Evolutionary conservation across 1,140 invertebrate species (phyloP).

Genomic region (Orchesella cincta): DNA sequence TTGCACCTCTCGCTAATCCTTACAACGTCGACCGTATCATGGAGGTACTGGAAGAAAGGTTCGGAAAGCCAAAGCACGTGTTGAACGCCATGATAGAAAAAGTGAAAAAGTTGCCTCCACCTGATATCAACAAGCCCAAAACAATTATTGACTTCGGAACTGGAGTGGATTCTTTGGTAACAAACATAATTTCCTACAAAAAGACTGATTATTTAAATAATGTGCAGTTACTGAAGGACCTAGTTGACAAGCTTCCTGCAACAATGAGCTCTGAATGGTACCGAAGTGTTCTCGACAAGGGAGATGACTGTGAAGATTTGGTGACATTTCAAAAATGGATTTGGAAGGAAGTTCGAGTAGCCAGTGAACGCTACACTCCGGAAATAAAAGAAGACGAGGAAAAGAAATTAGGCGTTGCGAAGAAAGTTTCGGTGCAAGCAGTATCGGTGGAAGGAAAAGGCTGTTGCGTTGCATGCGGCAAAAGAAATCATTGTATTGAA

Average conservation of each 20-base stretch:
- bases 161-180: background rate
- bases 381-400: background rate
- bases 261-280: background rate
- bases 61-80: background rate
- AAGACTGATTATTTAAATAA: background rate
- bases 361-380: background rate
- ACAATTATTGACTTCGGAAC: slow-evolving; percentile 10
- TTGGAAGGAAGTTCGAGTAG: background rate
- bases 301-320: background rate
- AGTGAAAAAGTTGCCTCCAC: background rate
- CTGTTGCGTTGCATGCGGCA: background rate
- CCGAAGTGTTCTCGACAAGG: background rate
- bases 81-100: background rate
- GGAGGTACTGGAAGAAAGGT: background rate
- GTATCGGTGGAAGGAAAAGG: background rate
- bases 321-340: background rate
- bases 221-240: background rate
- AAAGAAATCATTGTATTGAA: background rate
- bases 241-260: slow-evolving; percentile 3
- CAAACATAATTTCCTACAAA: background rate
- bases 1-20: background rate
- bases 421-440: background rate
- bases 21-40: background rate
- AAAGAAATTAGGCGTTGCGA: background rate
- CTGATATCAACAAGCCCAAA: background rate